These are phyloP conservation scores for Otolemur garnettii DNA, from an alignment of 2,113 vertebrate species.

Conservation along the genomic window DNA sequence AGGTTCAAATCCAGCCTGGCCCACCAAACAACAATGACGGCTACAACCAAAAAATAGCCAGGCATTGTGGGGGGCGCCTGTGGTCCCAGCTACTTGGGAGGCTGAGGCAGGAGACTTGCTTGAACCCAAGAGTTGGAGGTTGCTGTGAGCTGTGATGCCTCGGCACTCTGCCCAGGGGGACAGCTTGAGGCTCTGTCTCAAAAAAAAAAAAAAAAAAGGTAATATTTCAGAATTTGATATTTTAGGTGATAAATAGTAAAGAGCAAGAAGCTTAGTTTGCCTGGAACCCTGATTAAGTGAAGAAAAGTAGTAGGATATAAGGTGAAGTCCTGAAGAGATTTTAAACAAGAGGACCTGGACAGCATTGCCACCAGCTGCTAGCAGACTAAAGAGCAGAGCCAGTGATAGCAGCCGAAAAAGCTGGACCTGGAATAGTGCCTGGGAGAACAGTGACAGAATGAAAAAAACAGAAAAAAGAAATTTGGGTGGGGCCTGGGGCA, in stretches of 20 bases:
- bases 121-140: too few relatives aligned
- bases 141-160: too few relatives aligned
- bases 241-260: constrained; percentile 33
- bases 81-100: too few relatives aligned
- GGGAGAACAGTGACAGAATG: not conserved
- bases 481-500: not conserved
- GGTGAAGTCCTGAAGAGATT: not conserved
- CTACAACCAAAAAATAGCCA: too few relatives aligned
- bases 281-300: not conserved
- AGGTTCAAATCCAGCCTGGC: too few relatives aligned
- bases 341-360: not conserved
- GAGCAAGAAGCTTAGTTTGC: not conserved
- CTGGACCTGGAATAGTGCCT: not conserved
- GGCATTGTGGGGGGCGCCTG: too few relatives aligned
- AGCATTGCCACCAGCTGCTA: not conserved
- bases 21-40: too few relatives aligned
- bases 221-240: constrained; percentile 2
- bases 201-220: constrained; percentile 47
- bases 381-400: constrained; percentile 13
- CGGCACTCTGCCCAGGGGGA: too few relatives aligned
- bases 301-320: not conserved
- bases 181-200: too few relatives aligned
- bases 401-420: not conserved
- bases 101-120: too few relatives aligned
- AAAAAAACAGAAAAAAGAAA: not conserved